Base-by-base conservation (phyloP, 92 coral and sea anemone species). In the Heliopora coerulea region DNA sequence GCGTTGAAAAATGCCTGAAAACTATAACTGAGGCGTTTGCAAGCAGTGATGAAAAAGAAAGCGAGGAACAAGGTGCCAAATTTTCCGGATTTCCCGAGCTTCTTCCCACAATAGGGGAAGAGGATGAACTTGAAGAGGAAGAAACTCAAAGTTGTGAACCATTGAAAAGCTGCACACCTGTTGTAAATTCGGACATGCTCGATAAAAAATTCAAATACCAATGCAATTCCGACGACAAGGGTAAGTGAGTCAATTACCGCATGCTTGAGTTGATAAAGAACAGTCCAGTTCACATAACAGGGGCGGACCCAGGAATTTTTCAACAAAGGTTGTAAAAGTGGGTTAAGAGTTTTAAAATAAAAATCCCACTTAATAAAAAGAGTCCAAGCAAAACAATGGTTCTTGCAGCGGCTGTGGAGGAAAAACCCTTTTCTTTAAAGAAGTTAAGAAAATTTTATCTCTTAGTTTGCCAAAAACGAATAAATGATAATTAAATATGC, bases 51-150 rank as follows among this genome's bases (percentile, higher is more conserved):
- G 73, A 33, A 19, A 29, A 34, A 30, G 25, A 74, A 42, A 34
- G 54, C 20, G 56, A 57, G 17, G 24, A 7, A 42, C 46, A 57
- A 35, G 41, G 65, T 28, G 54, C 67, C 0, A 59, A 10, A 74
- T 57, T 60, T 57, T 35, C 79, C 8, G 68, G 40, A n/a, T 57
- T 42, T 59, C 44, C 59, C 42, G 60, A 59, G 40, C 54, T 46
- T 35, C 68, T 48, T 59, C 78, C 61, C 57, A 75, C 62, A 69
- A 72, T 62, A 42, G 73, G 78, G 29, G 80, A 44, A 33, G 54
- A 68, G 37, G 78, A 40, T 8, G 61, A 67, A 40, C 7, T 15
- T 21, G 78, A 27, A 68, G 21, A n/a, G 39, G 30, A 42, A 46
- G 29, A 56, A 3, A 56, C 14, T 23, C 30, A 8, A 23, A 23